Evolutionary conservation across 1,140 invertebrate genomes (phyloP).

Genomic region (Aphaenogaster ashmeadi): DNA sequence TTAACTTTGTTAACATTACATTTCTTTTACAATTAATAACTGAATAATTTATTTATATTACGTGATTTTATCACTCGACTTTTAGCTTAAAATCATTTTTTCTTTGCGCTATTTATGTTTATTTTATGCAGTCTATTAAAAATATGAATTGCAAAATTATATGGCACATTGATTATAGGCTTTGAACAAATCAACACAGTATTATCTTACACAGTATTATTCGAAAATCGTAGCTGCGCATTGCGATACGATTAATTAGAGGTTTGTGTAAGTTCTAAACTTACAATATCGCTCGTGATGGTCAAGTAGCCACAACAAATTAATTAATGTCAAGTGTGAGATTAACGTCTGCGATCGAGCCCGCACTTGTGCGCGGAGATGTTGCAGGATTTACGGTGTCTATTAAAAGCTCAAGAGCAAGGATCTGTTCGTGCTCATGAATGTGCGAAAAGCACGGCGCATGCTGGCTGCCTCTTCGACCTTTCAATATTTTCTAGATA

Average conservation of each 20-base stretch:
- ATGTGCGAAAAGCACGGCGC: slow-evolving; percentile 52
- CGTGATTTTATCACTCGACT: not conserved
- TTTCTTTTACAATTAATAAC: not conserved
- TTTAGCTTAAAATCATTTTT: not conserved
- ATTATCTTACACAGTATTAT: not conserved
- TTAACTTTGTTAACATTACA: not conserved
- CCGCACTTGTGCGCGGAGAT: slow-evolving; percentile 43
- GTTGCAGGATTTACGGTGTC: slow-evolving; percentile 63
- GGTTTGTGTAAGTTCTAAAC: not conserved
- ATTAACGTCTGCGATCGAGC: slow-evolving; percentile 63
- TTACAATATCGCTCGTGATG: slow-evolving; percentile 19
- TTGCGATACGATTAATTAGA: not conserved
- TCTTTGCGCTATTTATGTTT: not conserved
- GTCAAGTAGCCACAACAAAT: slow-evolving; percentile 7
- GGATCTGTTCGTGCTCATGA: slow-evolving; percentile 58
- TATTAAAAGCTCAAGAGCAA: slow-evolving; percentile 74
- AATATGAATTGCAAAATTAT: not conserved
- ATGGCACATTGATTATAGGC: not conserved
- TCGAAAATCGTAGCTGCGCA: slow-evolving; percentile 24
- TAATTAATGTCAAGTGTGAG: slow-evolving; percentile 29
- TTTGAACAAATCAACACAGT: not conserved
- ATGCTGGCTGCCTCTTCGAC: slow-evolving; percentile 48
- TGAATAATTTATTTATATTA: not conserved
- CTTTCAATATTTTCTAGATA: slow-evolving; percentile 60
- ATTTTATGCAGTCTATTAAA: not conserved